Percentiles rank a stretch among this genome's conserved stretches.
These are phyloP conservation scores for Physocephala rufipes DNA, from an alignment of 2,888 invertebrate genomes.

Conservation along the genomic window DNA sequence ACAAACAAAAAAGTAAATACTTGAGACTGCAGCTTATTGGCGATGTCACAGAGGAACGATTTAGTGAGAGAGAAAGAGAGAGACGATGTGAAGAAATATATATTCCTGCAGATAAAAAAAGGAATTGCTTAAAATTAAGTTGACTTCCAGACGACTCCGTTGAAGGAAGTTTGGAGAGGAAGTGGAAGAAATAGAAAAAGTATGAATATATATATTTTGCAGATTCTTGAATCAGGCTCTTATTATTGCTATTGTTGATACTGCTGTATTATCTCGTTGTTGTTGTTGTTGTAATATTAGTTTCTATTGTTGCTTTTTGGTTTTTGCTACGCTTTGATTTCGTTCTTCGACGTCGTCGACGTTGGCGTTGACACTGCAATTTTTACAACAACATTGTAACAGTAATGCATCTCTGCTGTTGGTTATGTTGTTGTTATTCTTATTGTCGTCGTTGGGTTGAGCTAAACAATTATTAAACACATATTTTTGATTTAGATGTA, in stretches of 20 bases:
- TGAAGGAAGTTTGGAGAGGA: neutral
- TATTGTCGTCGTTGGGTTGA: slow-evolving; percentile 21
- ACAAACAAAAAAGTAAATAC: slow-evolving; percentile 13
- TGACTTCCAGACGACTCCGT: no score
- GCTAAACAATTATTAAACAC: neutral
- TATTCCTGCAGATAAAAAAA: slow-evolving; percentile 8
- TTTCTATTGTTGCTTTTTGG: no score
- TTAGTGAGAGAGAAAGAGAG: neutral
- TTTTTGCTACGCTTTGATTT: no score
- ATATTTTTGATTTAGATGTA: neutral
- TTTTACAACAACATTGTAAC: neutral
- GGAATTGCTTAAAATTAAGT: no score
- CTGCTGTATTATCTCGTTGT: neutral
- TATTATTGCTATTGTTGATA: slow-evolving; percentile 4
- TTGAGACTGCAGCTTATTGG: slow-evolving; percentile 15
- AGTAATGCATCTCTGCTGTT: no score
- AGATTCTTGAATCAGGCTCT: slow-evolving; percentile 26
- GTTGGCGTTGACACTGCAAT: slow-evolving; percentile 3
- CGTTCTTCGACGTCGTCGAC: neutral
- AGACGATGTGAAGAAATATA: slow-evolving; percentile 9
- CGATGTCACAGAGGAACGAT: neutral
- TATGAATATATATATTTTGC: slow-evolving; percentile 11
- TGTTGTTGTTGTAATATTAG: slow-evolving; percentile 11
- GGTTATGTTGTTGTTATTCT: no score
- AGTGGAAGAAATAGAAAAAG: no score